Conservation (phyloP, 92 coral and sea anemone genomes). For the Hydrozoanthus gracilis region DNA sequence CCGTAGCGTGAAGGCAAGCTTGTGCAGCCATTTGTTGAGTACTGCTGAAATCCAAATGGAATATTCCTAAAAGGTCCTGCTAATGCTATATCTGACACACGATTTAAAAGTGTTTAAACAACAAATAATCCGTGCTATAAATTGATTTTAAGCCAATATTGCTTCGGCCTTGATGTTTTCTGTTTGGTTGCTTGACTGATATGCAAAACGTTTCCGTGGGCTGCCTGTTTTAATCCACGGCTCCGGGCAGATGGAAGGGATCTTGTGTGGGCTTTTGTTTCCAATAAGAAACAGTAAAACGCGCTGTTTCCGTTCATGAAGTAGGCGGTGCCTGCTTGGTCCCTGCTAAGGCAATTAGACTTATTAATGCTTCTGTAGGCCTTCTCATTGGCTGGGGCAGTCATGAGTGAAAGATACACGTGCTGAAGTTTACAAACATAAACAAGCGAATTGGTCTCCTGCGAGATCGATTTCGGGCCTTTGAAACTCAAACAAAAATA, state of each 20-base stretch:
- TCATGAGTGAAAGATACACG: slow-evolving; percentile 64
- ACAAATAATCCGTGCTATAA: not conserved
- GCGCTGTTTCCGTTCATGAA: slow-evolving; percentile 71
- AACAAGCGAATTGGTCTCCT: slow-evolving; percentile 40
- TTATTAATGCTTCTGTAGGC: slow-evolving; percentile 52
- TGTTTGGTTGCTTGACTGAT: slow-evolving; percentile 30
- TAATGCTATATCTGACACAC: not conserved
- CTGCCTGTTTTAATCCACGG: slow-evolving; percentile 48
- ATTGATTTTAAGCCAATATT: not conserved
- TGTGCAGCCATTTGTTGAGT: slow-evolving; percentile 59
- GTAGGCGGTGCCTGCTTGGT: slow-evolving; percentile 72
- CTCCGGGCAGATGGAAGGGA: slow-evolving; percentile 65
- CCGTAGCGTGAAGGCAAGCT: slow-evolving; percentile 58
- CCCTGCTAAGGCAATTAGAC: slow-evolving; percentile 57
- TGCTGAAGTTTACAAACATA: slow-evolving; percentile 66
- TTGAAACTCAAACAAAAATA: not conserved
- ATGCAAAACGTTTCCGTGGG: slow-evolving; percentile 36
- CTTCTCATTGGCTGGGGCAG: slow-evolving; percentile 50
- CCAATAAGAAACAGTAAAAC: slow-evolving; percentile 70
- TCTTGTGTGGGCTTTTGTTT: slow-evolving; percentile 76
- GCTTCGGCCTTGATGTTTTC: slow-evolving; percentile 3
- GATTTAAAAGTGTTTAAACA: not conserved
- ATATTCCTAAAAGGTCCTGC: slow-evolving; percentile 15
- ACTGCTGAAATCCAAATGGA: slow-evolving; percentile 2
- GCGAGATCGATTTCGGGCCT: slow-evolving; percentile 22